Conservation (phyloP, 2,888 invertebrate genomes). For the Syrphus vitripennis region DNA sequence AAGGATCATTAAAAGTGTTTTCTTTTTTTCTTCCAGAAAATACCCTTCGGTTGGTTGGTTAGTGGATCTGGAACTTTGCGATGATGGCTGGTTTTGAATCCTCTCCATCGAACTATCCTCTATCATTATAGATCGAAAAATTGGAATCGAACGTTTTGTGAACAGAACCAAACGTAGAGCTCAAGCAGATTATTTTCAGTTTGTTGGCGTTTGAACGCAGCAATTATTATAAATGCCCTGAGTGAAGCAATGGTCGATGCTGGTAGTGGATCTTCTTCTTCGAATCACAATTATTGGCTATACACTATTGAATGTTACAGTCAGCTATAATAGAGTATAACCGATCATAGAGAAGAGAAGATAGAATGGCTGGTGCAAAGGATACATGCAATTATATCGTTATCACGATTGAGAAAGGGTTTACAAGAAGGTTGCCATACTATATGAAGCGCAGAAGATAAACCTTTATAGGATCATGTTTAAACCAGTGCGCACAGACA, state of each 20-base stretch:
- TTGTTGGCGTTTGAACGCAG: constrained; percentile 65
- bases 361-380: constrained; percentile 56
- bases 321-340: constrained; percentile 33
- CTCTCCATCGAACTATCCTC: constrained; percentile 46
- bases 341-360: constrained; percentile 62
- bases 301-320: constrained; percentile 42
- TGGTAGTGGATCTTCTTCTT: constrained; percentile 58
- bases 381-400: constrained; percentile 71
- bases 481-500: neutral
- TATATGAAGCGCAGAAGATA: neutral
- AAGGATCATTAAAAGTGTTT: constrained; percentile 67
- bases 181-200: constrained; percentile 19
- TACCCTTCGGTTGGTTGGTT: constrained; percentile 9
- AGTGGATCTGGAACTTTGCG: neutral
- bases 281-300: constrained; percentile 70
- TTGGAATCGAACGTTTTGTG: constrained; percentile 54
- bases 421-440: constrained; percentile 21
- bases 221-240: constrained; percentile 70
- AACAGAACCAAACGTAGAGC: neutral
- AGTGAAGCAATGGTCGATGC: constrained; percentile 40
- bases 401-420: constrained; percentile 69
- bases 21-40: too few relatives aligned
- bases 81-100: constrained; percentile 19
- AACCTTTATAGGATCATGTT: neutral
- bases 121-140: constrained; percentile 65